Evolutionary conservation across 1,140 invertebrate species (phyloP).

Genomic region (Cyclina sinensis): DNA sequence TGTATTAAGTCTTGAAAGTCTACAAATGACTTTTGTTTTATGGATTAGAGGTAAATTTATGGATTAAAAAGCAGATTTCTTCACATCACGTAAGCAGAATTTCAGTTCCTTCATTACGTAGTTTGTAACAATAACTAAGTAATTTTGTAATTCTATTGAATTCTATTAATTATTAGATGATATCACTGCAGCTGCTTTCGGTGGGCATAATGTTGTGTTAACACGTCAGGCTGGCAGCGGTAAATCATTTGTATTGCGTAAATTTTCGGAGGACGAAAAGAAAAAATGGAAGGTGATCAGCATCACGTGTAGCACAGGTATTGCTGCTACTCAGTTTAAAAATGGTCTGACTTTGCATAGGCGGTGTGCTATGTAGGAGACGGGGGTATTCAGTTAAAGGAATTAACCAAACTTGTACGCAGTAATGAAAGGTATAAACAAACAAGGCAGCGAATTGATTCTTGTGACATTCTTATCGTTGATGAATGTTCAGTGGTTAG

Average conservation of each 20-base stretch:
- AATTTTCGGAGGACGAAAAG: not conserved
- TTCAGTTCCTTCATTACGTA: too few species aligned
- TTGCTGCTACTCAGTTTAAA: constrained; percentile 2
- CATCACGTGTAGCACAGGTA: not conserved
- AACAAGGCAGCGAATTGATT: not conserved
- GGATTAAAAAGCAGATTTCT: too few species aligned
- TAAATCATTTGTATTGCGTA: not conserved
- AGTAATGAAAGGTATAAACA: not conserved
- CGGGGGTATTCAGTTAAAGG: not conserved
- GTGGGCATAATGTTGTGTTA: constrained; percentile 9
- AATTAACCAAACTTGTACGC: not conserved
- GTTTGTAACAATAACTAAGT: too few species aligned
- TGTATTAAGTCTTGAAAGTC: constrained; percentile 10
- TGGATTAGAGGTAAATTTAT: too few species aligned
- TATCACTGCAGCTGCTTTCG: too few species aligned
- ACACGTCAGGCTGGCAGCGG: not conserved
- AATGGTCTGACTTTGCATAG: not conserved
- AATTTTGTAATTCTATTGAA: constrained; percentile 42
- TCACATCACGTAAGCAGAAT: too few species aligned
- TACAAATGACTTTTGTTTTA: too few species aligned
- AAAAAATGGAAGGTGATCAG: not conserved
- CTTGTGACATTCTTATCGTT: too few species aligned
- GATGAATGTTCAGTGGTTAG: constrained; percentile 14
- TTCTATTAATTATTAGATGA: too few species aligned
- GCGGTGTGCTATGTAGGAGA: not conserved